These are phyloP conservation scores for Cyprinella venusta DNA, from an alignment of 2,797 vertebrate genomes.

Conservation along the genomic window DNA sequence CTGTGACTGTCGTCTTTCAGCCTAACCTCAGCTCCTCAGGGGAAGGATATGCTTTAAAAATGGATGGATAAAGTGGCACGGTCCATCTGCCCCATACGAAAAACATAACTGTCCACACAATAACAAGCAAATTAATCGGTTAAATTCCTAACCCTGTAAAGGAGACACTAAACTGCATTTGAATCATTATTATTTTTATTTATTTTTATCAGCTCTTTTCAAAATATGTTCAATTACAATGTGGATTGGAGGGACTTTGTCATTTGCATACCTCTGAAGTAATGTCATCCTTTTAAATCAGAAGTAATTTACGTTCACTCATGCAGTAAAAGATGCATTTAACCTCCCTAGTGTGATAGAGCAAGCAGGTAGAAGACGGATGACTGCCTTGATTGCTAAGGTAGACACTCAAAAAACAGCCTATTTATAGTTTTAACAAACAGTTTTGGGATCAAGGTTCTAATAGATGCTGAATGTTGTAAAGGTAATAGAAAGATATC, in stretches of 20 bases:
- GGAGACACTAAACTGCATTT: neutral
- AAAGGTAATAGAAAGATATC: neutral
- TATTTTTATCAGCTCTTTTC: neutral
- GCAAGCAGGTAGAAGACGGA: neutral
- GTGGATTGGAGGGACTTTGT: neutral
- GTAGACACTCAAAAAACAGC: constrained; percentile 5
- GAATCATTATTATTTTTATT: neutral
- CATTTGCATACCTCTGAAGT: constrained; percentile 46
- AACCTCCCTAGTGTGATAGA: neutral
- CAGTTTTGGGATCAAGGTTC: neutral
- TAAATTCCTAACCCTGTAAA: neutral
- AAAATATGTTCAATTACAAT: neutral
- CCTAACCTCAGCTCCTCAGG: constrained; percentile 12
- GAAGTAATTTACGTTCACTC: constrained; percentile 43
- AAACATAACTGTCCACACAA: neutral
- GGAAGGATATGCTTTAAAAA: constrained; percentile 42
- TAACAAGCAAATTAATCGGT: neutral
- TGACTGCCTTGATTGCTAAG: neutral
- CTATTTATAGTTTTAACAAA: neutral
- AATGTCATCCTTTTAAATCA: constrained; percentile 43
- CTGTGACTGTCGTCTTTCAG: constrained; percentile 13
- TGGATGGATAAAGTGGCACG: constrained; percentile 12
- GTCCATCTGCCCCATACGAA: constrained; percentile 26
- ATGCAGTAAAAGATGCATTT: constrained; percentile 41
- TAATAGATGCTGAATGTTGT: neutral